Evolutionary conservation across 1,140 invertebrate species (phyloP).

Genomic region (Dendroctonus valens): DNA sequence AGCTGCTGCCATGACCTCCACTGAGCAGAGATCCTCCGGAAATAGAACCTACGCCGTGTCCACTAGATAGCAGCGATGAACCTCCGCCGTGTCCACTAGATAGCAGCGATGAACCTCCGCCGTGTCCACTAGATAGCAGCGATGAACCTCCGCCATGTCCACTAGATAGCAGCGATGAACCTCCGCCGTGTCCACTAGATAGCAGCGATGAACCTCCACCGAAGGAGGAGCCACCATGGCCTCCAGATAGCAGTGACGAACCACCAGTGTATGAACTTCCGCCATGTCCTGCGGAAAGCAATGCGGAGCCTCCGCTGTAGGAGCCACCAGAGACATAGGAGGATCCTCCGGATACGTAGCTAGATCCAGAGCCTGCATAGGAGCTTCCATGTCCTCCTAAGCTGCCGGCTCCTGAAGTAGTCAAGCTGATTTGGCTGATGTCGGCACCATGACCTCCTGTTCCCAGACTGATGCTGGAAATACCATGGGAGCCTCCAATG

Average conservation of each 20-base stretch:
- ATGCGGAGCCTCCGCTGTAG: not conserved
- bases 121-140: no score
- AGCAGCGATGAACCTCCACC: not conserved
- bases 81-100: not conserved
- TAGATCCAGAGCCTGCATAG: not conserved
- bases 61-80: conserved; percentile 2
- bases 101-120: not conserved
- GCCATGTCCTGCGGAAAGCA: not conserved
- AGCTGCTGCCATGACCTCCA: conserved; percentile 5
- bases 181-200: not conserved
- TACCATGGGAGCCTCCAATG: conserved; percentile 30
- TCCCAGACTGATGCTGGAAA: conserved; percentile 19
- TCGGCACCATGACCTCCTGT: conserved; percentile 2
- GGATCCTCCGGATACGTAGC: not conserved
- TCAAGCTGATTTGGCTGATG: conserved; percentile 25
- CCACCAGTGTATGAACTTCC: not conserved
- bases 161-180: no score
- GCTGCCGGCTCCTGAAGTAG: conserved; percentile 8
- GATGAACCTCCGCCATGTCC: no score
- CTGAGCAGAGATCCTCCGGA: conserved; percentile 9
- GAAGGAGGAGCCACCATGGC: not conserved
- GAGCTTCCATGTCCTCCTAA: not conserved
- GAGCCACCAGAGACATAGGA: not conserved
- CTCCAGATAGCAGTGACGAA: not conserved
- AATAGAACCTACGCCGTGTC: conserved; percentile 10